Evolutionary conservation across 2,113 vertebrate species (phyloP).

Genomic region (Accipiter cooperii): DNA sequence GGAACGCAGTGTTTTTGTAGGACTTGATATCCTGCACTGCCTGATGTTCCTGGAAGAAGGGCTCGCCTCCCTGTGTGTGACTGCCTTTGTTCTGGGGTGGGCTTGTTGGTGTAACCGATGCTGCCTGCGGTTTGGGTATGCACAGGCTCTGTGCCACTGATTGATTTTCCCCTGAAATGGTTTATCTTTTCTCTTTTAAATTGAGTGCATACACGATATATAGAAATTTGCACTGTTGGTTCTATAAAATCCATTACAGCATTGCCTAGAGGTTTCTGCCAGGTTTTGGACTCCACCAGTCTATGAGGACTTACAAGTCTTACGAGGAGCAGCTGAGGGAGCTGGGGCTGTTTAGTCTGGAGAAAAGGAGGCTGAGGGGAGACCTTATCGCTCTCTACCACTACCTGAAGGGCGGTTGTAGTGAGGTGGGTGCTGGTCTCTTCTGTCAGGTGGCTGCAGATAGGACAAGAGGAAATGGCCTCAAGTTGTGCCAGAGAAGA

Average conservation of each 20-base stretch:
- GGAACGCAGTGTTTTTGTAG: neutral
- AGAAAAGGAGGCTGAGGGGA: neutral
- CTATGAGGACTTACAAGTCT: neutral
- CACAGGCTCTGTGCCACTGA: neutral
- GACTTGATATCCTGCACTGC: neutral
- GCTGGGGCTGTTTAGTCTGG: neutral
- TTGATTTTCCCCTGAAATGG: neutral
- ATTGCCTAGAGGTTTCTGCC: neutral
- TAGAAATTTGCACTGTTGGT: neutral
- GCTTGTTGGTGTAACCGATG: accelerated
- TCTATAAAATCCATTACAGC: neutral
- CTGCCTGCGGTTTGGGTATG: neutral
- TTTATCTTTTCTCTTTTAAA: neutral
- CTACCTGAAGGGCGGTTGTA: neutral
- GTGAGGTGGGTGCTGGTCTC: neutral
- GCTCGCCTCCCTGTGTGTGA: accelerated
- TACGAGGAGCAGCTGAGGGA: neutral
- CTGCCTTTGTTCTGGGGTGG: conserved; percentile 39
- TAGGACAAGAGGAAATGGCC: neutral
- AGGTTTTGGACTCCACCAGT: neutral
- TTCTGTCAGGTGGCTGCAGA: neutral
- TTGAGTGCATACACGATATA: neutral
- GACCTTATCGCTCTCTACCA: neutral
- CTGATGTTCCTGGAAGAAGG: neutral
- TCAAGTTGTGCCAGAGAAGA: neutral